Conservation (phyloP, 2,113 vertebrate species). For the Muntiacus reevesi region DNA sequence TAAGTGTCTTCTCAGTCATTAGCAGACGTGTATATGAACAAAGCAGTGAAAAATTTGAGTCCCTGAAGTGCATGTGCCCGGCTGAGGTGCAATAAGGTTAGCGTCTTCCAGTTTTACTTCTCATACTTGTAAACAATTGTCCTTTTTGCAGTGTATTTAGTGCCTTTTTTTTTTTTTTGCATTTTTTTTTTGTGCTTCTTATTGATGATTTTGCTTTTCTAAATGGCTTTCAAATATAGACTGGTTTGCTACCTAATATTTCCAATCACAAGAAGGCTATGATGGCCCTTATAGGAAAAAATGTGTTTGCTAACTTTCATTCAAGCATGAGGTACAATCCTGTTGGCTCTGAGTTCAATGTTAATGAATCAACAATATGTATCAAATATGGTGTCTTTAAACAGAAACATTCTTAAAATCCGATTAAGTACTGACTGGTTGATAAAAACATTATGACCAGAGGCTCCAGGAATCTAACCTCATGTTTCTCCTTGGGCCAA, state of each 20-base stretch:
- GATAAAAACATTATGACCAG: not conserved
- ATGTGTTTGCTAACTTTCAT: not conserved
- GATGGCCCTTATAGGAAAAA: not conserved
- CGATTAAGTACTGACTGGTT: not conserved
- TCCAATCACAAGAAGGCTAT: not conserved
- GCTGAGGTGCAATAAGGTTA: not conserved
- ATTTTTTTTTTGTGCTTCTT: not conserved
- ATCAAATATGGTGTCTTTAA: not conserved
- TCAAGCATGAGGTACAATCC: not conserved
- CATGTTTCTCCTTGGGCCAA: not conserved
- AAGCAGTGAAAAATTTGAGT: not conserved
- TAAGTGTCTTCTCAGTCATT: not conserved
- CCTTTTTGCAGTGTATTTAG: not conserved
- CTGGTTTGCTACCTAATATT: not conserved
- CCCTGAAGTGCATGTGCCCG: not conserved
- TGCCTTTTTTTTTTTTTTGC: not conserved
- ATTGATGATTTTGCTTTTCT: not conserved
- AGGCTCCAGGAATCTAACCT: not conserved
- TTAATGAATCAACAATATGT: not conserved
- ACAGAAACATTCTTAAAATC: not conserved
- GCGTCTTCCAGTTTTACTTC: not conserved
- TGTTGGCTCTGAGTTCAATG: not conserved
- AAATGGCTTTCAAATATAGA: not conserved
- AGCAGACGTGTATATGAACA: not conserved
- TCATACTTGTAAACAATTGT: not conserved